Conservation (phyloP, 2,888 invertebrate genomes). For the Psococerastis gibbosa region DNA sequence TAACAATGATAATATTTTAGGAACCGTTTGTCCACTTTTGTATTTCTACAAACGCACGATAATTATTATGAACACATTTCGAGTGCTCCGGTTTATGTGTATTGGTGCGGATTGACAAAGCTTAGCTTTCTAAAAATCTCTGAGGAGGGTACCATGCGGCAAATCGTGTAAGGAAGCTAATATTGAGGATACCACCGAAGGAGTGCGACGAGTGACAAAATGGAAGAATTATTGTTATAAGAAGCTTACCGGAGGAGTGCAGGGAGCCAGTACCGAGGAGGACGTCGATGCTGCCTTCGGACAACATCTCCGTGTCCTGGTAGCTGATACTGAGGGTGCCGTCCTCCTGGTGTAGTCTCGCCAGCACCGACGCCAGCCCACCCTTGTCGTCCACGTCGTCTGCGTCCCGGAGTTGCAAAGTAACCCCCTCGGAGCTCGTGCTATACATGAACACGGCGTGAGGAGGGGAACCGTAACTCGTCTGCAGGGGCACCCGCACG, state of each 20-base stretch:
- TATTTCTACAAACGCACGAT: too few species aligned
- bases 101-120: too few species aligned
- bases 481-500: constrained; percentile 20
- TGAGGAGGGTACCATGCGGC: too few species aligned
- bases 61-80: too few species aligned
- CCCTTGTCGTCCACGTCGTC: constrained; percentile 26
- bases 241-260: constrained; percentile 18
- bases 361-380: constrained; percentile 29
- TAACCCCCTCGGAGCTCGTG: constrained; percentile 40
- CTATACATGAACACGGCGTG: constrained; percentile 42
- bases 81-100: too few species aligned
- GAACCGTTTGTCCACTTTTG: too few species aligned
- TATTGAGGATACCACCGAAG: too few species aligned
- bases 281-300: constrained; percentile 29
- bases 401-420: constrained; percentile 41
- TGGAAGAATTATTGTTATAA: too few species aligned
- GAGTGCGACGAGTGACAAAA: too few species aligned
- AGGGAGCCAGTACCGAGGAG: constrained; percentile 41
- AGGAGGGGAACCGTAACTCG: constrained; percentile 19
- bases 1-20: too few species aligned
- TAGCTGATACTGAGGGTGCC: constrained; percentile 50
- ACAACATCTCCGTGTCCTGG: constrained; percentile 54
- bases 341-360: constrained; percentile 35
- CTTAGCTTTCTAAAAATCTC: too few species aligned
- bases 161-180: too few species aligned